Evolutionary conservation across 2,888 invertebrate species (phyloP).

Genomic region (Andricus quercusramuli): DNA sequence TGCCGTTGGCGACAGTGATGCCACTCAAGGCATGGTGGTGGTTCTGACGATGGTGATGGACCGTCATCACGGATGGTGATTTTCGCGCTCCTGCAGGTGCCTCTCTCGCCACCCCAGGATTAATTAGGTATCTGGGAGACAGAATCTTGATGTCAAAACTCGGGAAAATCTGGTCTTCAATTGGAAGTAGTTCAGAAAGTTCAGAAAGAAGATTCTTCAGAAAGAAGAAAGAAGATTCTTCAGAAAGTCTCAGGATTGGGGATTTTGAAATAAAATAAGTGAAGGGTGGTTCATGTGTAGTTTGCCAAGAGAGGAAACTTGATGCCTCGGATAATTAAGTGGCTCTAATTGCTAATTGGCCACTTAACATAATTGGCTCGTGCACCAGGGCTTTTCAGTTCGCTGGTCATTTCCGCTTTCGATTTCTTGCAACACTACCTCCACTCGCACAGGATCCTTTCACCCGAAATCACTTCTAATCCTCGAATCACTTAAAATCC

Average conservation of each 20-base stretch:
- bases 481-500: conserved; percentile 50
- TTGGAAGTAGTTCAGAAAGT: background rate
- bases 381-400: conserved; percentile 58
- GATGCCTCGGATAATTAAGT: background rate
- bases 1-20: conserved; percentile 72
- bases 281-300: background rate
- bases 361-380: conserved; percentile 72
- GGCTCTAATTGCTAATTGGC: conserved; percentile 73
- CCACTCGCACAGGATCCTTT: conserved; percentile 48
- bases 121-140: conserved; percentile 73
- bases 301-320: background rate
- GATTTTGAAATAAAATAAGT: background rate
- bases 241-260: too few relatives aligned
- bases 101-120: conserved; percentile 76
- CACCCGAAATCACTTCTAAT: background rate
- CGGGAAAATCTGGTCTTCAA: background rate
- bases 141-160: conserved; percentile 73
- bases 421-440: conserved; percentile 62
- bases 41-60: conserved; percentile 73
- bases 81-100: conserved; percentile 73
- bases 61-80: conserved; percentile 76
- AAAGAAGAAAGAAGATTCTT: too few relatives aligned
- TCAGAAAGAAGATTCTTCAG: too few relatives aligned
- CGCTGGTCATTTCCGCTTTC: conserved; percentile 73
- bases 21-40: conserved; percentile 77